These are phyloP conservation scores for Psophia crepitans DNA, from an alignment of 2,113 vertebrate genomes.

Conservation along the genomic window DNA sequence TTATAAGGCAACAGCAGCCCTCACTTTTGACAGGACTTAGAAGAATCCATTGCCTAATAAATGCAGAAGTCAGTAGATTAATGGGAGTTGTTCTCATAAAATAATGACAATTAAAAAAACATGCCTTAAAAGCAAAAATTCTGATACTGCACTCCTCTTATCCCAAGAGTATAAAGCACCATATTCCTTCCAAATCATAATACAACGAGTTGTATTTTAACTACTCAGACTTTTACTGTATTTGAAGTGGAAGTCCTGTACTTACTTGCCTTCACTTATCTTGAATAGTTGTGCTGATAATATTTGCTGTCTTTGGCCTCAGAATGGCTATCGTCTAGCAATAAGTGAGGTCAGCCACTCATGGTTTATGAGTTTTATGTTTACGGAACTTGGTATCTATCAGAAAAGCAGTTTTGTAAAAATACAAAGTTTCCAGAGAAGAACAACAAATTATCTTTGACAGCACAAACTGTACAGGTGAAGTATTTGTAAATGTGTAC, in stretches of 20 bases:
- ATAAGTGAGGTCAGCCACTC: background rate
- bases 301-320: background rate
- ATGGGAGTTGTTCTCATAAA: background rate
- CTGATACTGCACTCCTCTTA: background rate
- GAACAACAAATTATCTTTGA: background rate
- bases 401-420: background rate
- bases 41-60: background rate
- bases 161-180: background rate
- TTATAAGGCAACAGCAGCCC: background rate
- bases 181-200: background rate
- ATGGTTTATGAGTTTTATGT: background rate
- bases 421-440: background rate
- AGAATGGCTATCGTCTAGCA: background rate
- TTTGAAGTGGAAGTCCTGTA: background rate
- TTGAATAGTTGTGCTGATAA: background rate
- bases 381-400: background rate
- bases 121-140: background rate
- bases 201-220: background rate
- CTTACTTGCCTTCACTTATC: background rate
- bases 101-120: background rate
- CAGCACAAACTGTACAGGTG: background rate
- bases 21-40: background rate
- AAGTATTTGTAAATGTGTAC: accelerated
- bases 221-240: background rate
- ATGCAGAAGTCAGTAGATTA: background rate